phyloP scores from a whole-genome alignment of 37 sponge, comb jelly and placozoan genomes.

The Lycopodina hypogea region DNA sequence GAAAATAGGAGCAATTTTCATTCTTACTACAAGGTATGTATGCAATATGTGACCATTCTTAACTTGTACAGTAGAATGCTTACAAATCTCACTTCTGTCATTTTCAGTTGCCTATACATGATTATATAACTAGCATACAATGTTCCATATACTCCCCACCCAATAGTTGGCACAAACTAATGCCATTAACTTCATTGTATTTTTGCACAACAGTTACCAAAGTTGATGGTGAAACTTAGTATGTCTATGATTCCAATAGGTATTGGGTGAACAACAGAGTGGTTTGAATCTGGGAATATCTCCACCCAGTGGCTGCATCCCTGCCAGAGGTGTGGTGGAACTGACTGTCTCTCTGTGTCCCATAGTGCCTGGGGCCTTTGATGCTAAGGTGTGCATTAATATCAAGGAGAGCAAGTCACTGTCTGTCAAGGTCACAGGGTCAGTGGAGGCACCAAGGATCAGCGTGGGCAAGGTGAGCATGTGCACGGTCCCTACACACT shows the following conservation, averaged over 20 bases:
- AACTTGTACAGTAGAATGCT: too few species aligned
- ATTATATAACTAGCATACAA: too few species aligned
- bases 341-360: conserved; percentile 49
- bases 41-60: neutral
- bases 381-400: conserved; percentile 51
- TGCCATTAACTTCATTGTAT: too few species aligned
- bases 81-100: too few species aligned
- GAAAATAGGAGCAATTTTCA: conserved; percentile 64
- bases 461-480: conserved; percentile 50
- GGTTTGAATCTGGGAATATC: conserved; percentile 50
- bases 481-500: neutral
- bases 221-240: too few species aligned
- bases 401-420: conserved; percentile 60
- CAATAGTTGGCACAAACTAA: too few species aligned
- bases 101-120: too few species aligned
- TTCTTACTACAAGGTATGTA: conserved; percentile 42
- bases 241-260: too few species aligned
- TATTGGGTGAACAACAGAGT: neutral
- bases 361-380: conserved; percentile 50
- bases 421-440: conserved; percentile 55
- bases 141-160: too few species aligned
- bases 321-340: conserved; percentile 62
- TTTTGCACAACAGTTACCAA: too few species aligned
- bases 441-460: conserved; percentile 71
- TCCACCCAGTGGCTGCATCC: conserved; percentile 74